These are phyloP conservation scores for Chrysocyon brachyurus DNA, from an alignment of 2,797 vertebrate species.

Conservation along the genomic window DNA sequence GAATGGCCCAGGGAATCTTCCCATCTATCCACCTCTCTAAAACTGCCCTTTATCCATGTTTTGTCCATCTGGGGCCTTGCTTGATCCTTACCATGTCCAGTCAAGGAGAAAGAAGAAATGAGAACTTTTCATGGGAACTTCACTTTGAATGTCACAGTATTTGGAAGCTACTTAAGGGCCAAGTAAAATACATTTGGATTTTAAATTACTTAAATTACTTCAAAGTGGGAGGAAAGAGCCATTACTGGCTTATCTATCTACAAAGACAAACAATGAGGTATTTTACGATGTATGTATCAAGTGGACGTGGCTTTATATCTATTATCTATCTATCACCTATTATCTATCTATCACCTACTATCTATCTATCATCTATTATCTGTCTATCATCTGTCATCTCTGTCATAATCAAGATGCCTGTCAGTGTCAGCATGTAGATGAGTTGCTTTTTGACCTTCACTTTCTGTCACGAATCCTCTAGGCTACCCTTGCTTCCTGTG, in stretches of 20 bases:
- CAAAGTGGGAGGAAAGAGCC: not conserved
- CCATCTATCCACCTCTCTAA: not conserved
- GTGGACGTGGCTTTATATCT: not conserved
- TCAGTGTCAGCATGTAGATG: not conserved
- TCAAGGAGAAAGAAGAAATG: not conserved
- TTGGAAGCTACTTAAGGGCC: not conserved
- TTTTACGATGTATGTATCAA: not conserved
- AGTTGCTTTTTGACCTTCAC: not conserved
- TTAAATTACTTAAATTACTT: slow-evolving; percentile 15
- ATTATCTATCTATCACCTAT: no score
- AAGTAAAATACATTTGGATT: not conserved
- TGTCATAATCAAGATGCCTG: not conserved
- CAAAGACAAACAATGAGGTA: not conserved
- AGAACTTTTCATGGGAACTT: not conserved
- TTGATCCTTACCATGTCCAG: not conserved
- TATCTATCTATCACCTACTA: not conserved
- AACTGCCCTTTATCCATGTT: not conserved
- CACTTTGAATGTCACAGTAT: not conserved
- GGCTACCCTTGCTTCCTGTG: not conserved
- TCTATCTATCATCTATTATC: not conserved
- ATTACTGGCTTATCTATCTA: not conserved
- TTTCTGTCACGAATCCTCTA: not conserved
- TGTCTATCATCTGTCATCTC: not conserved
- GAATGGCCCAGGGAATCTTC: not conserved
- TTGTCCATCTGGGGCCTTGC: not conserved